Conservation (phyloP, 1,140 invertebrate species). For the Scaptomyza montana region DNA sequence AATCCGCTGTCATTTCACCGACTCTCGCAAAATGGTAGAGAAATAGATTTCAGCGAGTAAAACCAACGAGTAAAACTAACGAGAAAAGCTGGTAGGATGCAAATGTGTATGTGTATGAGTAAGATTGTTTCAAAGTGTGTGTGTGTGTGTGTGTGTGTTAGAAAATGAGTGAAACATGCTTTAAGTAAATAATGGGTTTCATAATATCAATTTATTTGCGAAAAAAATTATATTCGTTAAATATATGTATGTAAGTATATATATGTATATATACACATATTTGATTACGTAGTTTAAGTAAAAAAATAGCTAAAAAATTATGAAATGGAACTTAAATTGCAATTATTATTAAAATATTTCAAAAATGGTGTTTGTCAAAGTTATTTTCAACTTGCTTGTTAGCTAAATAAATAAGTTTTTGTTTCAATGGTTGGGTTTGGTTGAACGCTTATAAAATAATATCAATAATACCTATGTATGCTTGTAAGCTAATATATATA, state of each 20-base stretch:
- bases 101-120: slow-evolving; percentile 15
- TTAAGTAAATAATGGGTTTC: slow-evolving; percentile 25
- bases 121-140: background rate
- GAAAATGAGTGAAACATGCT: slow-evolving; percentile 51
- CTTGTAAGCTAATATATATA: slow-evolving; percentile 5
- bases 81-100: background rate
- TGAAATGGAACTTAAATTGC: slow-evolving; percentile 80
- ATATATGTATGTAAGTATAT: slow-evolving; percentile 30
- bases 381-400: slow-evolving; percentile 1
- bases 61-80: background rate
- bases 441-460: slow-evolving; percentile 40
- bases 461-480: slow-evolving; percentile 37
- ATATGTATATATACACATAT: slow-evolving; percentile 19
- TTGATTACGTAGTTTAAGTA: slow-evolving; percentile 39
- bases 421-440: slow-evolving; percentile 1
- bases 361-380: slow-evolving; percentile 8
- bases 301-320: slow-evolving; percentile 61
- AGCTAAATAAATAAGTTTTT: slow-evolving; percentile 31
- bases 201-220: slow-evolving; percentile 51
- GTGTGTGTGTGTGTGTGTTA: slow-evolving; percentile 15
- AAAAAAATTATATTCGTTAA: slow-evolving; percentile 51
- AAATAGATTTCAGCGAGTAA: slow-evolving; percentile 1
- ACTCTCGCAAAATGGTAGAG: background rate
- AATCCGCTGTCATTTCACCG: slow-evolving; percentile 1
- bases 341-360: slow-evolving; percentile 44